Base-by-base conservation (phyloP, 2,888 invertebrate species). In the Callosobruchus maculatus region DNA sequence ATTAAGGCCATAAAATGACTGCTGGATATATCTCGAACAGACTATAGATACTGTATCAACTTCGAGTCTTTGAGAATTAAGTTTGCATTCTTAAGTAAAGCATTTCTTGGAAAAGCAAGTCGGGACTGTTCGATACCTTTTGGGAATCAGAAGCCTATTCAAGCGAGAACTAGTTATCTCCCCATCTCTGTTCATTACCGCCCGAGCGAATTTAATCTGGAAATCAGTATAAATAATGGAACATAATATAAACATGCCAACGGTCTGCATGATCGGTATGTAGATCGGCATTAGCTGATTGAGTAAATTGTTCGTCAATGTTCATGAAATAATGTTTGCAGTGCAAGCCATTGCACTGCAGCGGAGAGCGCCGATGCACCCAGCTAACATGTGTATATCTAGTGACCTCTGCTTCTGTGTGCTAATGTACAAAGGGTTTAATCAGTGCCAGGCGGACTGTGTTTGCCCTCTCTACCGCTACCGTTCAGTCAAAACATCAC, bases 401-500 rank as follows among this genome's bases (percentile, higher is more conserved):
- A 81, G 81, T 81, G 81, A 83, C 83, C 84, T 83, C 81, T 79
- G 80, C 77, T 74, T 74, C 78, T 80, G 78, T 80, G 77, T 81
- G 81, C 79, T 84, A 83, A 84, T 84, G 83, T 81, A 84, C 84
- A 84, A 84, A 84, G 84, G 83, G 83, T 81, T 82, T 82, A 84
- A 84, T 84, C 84, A 84, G 83, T 77, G 80, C 81, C 78, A 77
- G 75, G 76, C 80, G 80, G 81, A 81, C 80, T 78, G 84, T 81
- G 83, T 84, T 86, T 85, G 86, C 84, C 86, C 49, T 49, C 49
- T 49, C 49, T 49, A 49, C 49, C 49, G 49, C 49, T 82, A 81
- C 82, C 82, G 82, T 81, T 82, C 85, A 86, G 86, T 86, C 85
- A 86, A 86, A 87, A 87, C 86, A 86, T 85, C 85, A 87, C 85